phyloP scores from a whole-genome alignment of 37 sponge, comb jelly and placozoan species.

The Theonella swinhoei region DNA sequence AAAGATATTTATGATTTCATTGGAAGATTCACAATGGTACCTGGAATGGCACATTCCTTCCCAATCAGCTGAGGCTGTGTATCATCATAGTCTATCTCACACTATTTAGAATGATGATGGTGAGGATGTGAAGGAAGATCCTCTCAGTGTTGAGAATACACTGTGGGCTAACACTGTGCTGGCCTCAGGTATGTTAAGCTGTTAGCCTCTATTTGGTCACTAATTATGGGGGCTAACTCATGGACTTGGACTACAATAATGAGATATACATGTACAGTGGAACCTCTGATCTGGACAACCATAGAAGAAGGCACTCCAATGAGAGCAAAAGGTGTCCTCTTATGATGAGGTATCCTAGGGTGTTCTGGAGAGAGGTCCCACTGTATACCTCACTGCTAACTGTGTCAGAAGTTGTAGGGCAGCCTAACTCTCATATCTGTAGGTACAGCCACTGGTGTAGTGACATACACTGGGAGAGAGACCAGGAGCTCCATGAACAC shows the following conservation, averaged over 20 bases:
- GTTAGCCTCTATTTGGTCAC: not conserved
- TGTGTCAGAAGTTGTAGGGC: not conserved
- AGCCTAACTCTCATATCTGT: not conserved
- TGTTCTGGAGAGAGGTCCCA: no score
- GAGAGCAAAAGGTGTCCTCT: no score
- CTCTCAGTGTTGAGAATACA: constrained; percentile 83
- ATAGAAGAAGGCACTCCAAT: no score
- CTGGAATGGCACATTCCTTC: not conserved
- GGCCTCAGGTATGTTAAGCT: constrained; percentile 67
- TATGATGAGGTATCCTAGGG: no score
- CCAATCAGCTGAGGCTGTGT: not conserved
- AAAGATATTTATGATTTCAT: constrained; percentile 86
- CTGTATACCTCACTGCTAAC: no score
- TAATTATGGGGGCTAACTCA: not conserved
- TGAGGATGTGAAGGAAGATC: constrained; percentile 65
- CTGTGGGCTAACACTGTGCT: constrained; percentile 95
- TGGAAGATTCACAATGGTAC: constrained; percentile 76
- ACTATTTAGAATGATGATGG: not conserved
- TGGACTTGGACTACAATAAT: no score
- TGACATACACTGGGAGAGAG: constrained; percentile 90
- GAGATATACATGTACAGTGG: no score
- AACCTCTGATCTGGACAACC: no score
- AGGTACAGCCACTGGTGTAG: constrained; percentile 84
- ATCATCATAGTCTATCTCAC: not conserved
- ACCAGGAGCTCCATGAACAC: constrained; percentile 92